phyloP scores from a whole-genome alignment of 2,113 vertebrate species.

The Columbina picui region DNA sequence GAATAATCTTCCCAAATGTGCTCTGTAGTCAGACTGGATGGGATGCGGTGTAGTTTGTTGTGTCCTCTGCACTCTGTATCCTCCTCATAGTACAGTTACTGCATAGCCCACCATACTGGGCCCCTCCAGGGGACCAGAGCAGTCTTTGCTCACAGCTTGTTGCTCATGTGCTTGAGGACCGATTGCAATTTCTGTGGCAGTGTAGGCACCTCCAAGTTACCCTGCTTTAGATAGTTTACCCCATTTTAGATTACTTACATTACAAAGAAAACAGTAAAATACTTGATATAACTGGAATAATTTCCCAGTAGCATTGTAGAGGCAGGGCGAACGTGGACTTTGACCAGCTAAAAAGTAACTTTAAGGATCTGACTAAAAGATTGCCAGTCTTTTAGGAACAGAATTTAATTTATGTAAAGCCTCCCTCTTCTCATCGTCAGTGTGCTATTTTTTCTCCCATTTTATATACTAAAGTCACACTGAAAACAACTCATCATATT shows the following conservation, averaged over 20 bases:
- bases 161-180: background rate
- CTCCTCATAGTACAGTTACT: background rate
- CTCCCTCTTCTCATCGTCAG: background rate
- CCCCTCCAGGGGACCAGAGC: background rate
- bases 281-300: background rate
- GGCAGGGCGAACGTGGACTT: background rate
- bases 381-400: background rate
- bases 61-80: background rate
- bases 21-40: background rate
- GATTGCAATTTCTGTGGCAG: background rate
- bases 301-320: background rate
- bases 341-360: background rate
- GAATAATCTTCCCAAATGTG: background rate
- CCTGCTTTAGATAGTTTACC: background rate
- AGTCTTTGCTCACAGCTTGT: background rate
- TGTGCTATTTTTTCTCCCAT: background rate
- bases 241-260: fast-evolving
- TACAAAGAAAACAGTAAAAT: background rate
- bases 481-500: background rate
- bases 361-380: background rate
- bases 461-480: background rate
- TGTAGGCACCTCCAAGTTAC: background rate
- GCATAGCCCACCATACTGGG: fast-evolving
- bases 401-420: background rate
- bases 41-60: background rate